Evolutionary conservation across 37 sponge, comb jelly and placozoan species (phyloP).

Genomic region (Lycopodina hypogea): DNA sequence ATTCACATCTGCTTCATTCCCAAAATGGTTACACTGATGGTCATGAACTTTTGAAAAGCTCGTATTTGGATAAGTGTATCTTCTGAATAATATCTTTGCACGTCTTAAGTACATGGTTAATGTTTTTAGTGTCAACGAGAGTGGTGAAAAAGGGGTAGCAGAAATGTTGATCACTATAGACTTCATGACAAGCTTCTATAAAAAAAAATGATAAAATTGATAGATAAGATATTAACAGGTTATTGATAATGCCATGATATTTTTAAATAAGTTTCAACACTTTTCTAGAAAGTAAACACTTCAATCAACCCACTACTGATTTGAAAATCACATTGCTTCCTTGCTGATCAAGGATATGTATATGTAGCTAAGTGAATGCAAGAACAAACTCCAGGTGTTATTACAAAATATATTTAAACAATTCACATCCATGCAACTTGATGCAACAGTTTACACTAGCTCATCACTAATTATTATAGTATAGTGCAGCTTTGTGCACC

Average conservation of each 20-base stretch:
- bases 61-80: constrained; percentile 86
- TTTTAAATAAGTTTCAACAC: background rate
- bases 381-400: too few relatives aligned
- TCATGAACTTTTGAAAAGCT: constrained; percentile 55
- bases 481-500: too few relatives aligned
- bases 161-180: constrained; percentile 53
- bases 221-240: background rate
- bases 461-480: too few relatives aligned
- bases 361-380: too few relatives aligned
- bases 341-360: too few relatives aligned
- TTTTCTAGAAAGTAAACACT: too few relatives aligned
- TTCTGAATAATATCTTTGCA: constrained; percentile 97
- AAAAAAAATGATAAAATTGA: background rate
- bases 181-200: constrained; percentile 51
- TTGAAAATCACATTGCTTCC: too few relatives aligned
- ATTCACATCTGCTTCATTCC: background rate
- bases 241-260: too few relatives aligned
- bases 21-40: background rate
- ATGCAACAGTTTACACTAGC: too few relatives aligned
- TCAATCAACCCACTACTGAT: too few relatives aligned
- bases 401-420: too few relatives aligned
- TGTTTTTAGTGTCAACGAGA: constrained; percentile 96
- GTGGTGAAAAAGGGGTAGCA: constrained; percentile 96
- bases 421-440: too few relatives aligned
- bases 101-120: constrained; percentile 81